These are phyloP conservation scores for Zaprionus taronus DNA, from an alignment of 1,140 invertebrate genomes.

Conservation along the genomic window DNA sequence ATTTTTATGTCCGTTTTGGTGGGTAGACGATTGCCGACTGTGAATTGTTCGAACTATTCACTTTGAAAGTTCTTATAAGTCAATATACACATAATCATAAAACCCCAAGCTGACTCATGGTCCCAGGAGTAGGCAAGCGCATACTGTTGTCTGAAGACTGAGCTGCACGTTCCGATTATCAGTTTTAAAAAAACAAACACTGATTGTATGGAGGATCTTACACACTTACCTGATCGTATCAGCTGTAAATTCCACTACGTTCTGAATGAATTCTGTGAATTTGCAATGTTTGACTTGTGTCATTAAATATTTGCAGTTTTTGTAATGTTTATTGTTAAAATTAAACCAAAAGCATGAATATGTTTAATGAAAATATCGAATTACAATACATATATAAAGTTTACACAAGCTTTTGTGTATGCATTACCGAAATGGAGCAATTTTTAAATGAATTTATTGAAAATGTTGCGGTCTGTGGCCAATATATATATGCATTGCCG, in stretches of 20 bases:
- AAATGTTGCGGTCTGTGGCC: slow-evolving; percentile 19
- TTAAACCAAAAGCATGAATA: slow-evolving; percentile 60
- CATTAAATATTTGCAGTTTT: slow-evolving; percentile 39
- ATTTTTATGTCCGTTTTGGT: background rate
- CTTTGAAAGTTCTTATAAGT: background rate
- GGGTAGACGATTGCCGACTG: too few species aligned
- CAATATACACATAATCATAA: background rate
- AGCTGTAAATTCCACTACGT: too few species aligned
- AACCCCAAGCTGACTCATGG: too few species aligned
- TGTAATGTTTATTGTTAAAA: slow-evolving; percentile 62
- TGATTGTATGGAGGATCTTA: too few species aligned
- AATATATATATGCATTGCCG: slow-evolving; percentile 28
- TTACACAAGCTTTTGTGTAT: slow-evolving; percentile 46
- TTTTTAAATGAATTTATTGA: slow-evolving; percentile 52
- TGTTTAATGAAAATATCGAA: slow-evolving; percentile 36
- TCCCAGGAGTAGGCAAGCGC: too few species aligned
- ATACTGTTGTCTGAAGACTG: too few species aligned
- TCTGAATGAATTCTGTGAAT: background rate
- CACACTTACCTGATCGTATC: too few species aligned
- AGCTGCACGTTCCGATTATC: too few species aligned
- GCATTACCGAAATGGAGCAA: slow-evolving; percentile 45
- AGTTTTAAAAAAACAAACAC: too few species aligned
- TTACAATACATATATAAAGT: slow-evolving; percentile 44
- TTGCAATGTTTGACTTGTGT: slow-evolving; percentile 14
- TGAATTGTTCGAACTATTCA: background rate